phyloP scores from a whole-genome alignment of 2,888 invertebrate species.

The Clitarchus hookeri region DNA sequence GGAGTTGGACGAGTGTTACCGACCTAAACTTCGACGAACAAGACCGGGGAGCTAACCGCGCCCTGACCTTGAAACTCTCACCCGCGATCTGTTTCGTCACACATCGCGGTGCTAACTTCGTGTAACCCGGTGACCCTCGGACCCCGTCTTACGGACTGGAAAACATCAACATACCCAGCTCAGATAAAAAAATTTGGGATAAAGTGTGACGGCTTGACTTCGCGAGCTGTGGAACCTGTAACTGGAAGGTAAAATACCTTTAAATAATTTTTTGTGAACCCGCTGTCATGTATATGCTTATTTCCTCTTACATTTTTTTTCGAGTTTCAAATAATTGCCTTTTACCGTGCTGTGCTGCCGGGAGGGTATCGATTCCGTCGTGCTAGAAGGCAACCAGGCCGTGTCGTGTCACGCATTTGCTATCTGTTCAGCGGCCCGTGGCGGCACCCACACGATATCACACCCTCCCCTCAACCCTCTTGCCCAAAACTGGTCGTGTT shows the following conservation, averaged over 20 bases:
- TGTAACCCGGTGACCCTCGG: too few species aligned
- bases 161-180: too few species aligned
- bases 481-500: neutral
- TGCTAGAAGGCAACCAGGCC: neutral
- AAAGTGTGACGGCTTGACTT: neutral
- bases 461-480: neutral
- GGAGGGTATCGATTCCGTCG: neutral
- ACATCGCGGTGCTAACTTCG: too few species aligned
- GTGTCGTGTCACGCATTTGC: neutral
- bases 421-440: neutral
- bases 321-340: neutral
- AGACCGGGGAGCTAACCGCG: too few species aligned
- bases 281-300: neutral
- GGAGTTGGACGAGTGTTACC: too few species aligned
- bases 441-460: neutral
- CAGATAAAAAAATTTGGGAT: neutral
- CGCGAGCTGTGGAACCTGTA: neutral
- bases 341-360: neutral
- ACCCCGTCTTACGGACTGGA: too few species aligned
- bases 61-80: too few species aligned
- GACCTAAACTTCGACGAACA: too few species aligned
- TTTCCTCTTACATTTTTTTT: neutral
- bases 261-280: neutral
- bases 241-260: neutral
- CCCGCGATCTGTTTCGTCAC: too few species aligned